Conservation (phyloP, 2,797 vertebrate species). For the Pogonophryne albipinna region DNA sequence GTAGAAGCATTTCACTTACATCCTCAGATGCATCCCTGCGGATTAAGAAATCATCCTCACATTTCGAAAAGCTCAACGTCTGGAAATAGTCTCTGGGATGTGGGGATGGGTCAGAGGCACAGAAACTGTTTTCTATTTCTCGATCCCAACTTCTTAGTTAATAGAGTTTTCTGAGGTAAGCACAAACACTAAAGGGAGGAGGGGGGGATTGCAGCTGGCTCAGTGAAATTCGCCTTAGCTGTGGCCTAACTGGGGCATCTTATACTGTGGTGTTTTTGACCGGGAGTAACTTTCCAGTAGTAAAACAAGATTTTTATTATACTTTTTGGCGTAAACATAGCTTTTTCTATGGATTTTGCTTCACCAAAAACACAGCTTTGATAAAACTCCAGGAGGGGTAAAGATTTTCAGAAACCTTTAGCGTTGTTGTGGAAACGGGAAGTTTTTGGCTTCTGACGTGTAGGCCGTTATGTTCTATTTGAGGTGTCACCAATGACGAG, state of each 20-base stretch:
- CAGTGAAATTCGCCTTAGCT: constrained; percentile 12
- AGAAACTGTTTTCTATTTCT: constrained; percentile 59
- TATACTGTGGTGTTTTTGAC: not conserved
- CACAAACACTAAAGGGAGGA: constrained; percentile 21
- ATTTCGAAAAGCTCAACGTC: constrained; percentile 42
- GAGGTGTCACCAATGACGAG: no score
- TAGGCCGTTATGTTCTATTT: no score
- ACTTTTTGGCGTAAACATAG: not conserved
- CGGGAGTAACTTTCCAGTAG: no score
- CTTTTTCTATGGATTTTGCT: no score
- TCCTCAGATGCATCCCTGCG: constrained; percentile 48
- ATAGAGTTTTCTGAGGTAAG: constrained; percentile 56
- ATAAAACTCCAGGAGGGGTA: no score
- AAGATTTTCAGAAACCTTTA: no score
- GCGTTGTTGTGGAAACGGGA: no score
- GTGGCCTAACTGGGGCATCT: not conserved
- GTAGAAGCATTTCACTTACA: constrained; percentile 46
- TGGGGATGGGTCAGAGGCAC: constrained; percentile 50
- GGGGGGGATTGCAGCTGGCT: not conserved
- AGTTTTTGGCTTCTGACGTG: no score
- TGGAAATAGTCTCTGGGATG: constrained; percentile 65
- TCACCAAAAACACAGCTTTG: no score
- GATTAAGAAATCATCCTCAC: constrained; percentile 74
- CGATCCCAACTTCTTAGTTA: constrained; percentile 43
- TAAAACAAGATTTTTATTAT: not conserved